Base-by-base conservation (phyloP, 2,888 invertebrate species). In the Eupithecia vulgata region DNA sequence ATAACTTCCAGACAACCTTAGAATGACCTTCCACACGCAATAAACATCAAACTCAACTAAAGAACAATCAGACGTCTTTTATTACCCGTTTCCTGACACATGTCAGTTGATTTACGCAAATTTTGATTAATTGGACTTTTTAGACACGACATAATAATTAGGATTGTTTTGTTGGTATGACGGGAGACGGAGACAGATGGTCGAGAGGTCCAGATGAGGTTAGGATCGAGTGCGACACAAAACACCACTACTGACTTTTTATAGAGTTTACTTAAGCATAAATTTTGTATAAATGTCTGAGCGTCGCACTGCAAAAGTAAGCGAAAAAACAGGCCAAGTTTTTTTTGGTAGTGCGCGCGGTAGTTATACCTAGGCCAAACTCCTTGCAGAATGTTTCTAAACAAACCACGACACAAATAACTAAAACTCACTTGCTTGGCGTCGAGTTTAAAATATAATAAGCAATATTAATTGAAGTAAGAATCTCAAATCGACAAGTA, bases 101-200 rank as follows among this genome's bases (percentile, higher is more conserved):
- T 40, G 69, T 64, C 71, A 52, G 67, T 64, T 75, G 72, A 75
- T 75, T 75, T 75, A 73, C 67, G 73, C 74, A 78, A 70, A 79
- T 78, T 76, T 74, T 78, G 79, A 79, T 79, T 79, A 78, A 78
- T 78, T 78, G 40, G 48, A 1, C 45, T 57, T 57, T 68, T 71
- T 70, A 67, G 67, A 78, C n/a, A n/a, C 71, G 76, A 74, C 70
- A 64, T 64, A 76, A 74, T 74, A 74, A 72, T 74, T 74, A 73
- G 73, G 67, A 67, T 68, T 48, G n/a, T 65, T n/a, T 65, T 65
- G 65, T 65, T 65, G 65, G 62, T 35, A 35, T n/a, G 62, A 10
- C 35, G 62, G 12, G 34, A 34, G 59, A 35, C n/a, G 21, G 25
- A 57, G 21, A 57, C 57, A 57, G 21, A 57, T 57, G 57, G 57